Evolutionary conservation across 2,888 invertebrate genomes (phyloP), one percentile per base, ranked within the genome.

Genomic region (Onchidella celtica): DNA sequence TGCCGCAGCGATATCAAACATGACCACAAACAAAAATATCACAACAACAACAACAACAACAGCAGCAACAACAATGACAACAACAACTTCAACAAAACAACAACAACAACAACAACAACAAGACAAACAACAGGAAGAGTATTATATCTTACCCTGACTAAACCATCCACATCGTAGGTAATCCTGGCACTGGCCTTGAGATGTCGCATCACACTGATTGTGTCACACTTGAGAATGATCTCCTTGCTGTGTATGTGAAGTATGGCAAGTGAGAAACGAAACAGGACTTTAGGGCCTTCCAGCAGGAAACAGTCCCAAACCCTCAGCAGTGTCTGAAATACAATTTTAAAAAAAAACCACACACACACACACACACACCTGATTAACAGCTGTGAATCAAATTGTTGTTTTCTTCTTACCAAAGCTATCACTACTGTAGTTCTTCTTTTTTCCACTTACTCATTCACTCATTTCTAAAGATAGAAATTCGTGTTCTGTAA

Each of bases 261-360:
- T 61, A 95, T 92, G 47, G 94, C 94, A 75, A 95, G 89, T 2
- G 95, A 93, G 88, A 94, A 94, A 3, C 95, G 94, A 89, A 95
- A 95, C 79, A 95, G 88, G 55, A 95, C 94, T 87, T 95, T 95
- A 9, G 94, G 94, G 14, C 95, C 95, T 87, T 95, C 95, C 69
- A 94, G 87, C 69, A 95, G 89, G 87, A 95, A 95, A 84, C 94
- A 94, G 89, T 95, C 94, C 94, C 94, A 95, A 34, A 95, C 92
- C n/a, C 94, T 89, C 32, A 94, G 87, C 81, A 94, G 88, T 0
- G 94, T 94, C 94, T 94, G 90, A 61, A 91, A 91, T 66, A 61
- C 83, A 73, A 69, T 24, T 32, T 17, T 27, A 14, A 69, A 3
- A 14, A 61, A 27, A 27, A 17, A 14, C 27, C 21, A 6, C 14